Base-by-base conservation (phyloP, 2,797 vertebrate species). In the Karalla daura region DNA sequence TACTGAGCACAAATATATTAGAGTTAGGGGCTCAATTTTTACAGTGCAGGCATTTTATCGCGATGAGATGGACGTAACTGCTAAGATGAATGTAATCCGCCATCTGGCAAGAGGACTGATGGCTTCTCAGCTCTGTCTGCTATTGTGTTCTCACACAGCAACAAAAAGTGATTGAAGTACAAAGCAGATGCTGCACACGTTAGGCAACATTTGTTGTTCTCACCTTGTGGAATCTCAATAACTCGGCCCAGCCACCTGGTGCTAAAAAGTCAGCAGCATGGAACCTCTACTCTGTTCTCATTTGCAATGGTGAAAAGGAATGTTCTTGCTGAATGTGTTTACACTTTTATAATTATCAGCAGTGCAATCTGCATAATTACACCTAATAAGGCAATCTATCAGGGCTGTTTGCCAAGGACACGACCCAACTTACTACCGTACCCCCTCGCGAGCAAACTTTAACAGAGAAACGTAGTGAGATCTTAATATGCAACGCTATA, bases 321-420 rank as follows among this genome's bases (percentile, higher is more conserved):
- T 69, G 65, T 73, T 90, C 74, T 74, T 74, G 72, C 78, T 63
- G 75, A 85, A 88, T 81, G 77, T 90, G 80, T 88, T 91, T 88
- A 88, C 80, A 87, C 74, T 80, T 83, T 80, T 77, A 87, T 86
- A 84, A 90, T 90, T 80, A 91, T 86, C 79, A 81, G 65, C 70
- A 77, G 63, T 49, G 56, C 75, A 86, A 90, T 91, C 80, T 89
- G 81, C 88, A 91, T 90, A 92, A 92, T 89, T 87, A 77, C 55
- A 54, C 66, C 78, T 87, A 88, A 88, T 86, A 88, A 88, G 76
- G 74, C 78, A 86, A 87, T 88, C 71, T 85, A 87, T 88, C 84
- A 91, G 83, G 71, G 59, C 73, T 56, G 59, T 63, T 72, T 74
- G 75, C 74, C 84, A 89, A 89, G 84, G 84, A 89, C 81, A 84